These are phyloP conservation scores for Sebastes flavidus DNA, from an alignment of 2,797 vertebrate species.

Conservation along the genomic window DNA sequence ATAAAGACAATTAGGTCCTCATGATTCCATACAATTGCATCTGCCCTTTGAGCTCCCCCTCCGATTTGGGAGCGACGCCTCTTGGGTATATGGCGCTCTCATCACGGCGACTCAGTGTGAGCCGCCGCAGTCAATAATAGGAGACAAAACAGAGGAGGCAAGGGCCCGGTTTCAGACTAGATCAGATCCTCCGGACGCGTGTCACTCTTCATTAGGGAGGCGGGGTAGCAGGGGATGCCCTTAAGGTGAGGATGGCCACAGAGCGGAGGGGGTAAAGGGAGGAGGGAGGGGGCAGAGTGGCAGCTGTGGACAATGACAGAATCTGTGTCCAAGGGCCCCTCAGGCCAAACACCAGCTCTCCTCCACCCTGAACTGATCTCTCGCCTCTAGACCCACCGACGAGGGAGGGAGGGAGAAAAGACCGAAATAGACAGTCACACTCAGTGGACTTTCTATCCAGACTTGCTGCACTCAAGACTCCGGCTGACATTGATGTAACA, in stretches of 20 bases:
- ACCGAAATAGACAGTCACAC: conserved; percentile 77
- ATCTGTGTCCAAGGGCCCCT: conserved; percentile 79
- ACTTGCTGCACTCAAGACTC: conserved; percentile 52
- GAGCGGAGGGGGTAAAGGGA: conserved; percentile 37
- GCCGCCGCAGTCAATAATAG: conserved; percentile 73
- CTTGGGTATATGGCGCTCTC: conserved; percentile 72
- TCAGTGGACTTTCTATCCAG: conserved; percentile 64
- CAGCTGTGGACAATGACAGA: conserved; percentile 86
- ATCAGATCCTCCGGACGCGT: conserved; percentile 81
- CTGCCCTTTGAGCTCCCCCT: conserved; percentile 71
- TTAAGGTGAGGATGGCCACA: conserved; percentile 78
- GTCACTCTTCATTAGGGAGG: conserved; percentile 86
- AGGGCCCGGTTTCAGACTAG: conserved; percentile 69
- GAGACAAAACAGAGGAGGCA: conserved; percentile 74
- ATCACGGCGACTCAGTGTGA: conserved; percentile 68
- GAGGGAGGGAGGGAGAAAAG: conserved; percentile 24
- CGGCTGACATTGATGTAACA: conserved; percentile 69
- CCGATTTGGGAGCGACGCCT: conserved; percentile 67
- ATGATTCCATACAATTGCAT: conserved; percentile 76
- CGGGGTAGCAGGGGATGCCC: conserved; percentile 72
- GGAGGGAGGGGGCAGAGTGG: conserved; percentile 50
- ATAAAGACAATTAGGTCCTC: conserved; percentile 83
- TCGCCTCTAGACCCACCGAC: conserved; percentile 62
- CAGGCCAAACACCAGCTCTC: conserved; percentile 81
- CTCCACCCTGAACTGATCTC: conserved; percentile 80